Evolutionary conservation across 1,140 invertebrate species (phyloP).

Genomic region (Bombyx mandarina): DNA sequence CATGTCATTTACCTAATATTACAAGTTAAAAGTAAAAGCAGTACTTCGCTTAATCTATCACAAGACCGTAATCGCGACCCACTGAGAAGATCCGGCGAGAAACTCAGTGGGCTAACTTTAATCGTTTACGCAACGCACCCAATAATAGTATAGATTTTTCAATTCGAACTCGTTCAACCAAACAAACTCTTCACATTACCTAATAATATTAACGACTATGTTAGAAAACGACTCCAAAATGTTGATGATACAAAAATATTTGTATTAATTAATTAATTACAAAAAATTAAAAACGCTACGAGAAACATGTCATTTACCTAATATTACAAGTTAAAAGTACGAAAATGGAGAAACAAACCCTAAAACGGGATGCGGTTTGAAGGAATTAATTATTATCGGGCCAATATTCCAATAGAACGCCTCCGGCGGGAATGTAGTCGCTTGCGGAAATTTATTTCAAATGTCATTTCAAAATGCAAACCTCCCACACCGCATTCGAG

Average conservation of each 20-base stretch:
- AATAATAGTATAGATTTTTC: no score
- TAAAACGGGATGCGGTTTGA: conserved; percentile 39
- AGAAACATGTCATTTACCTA: neutral
- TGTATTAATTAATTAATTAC: neutral
- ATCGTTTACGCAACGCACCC: no score
- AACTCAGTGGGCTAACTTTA: no score
- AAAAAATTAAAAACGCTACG: neutral
- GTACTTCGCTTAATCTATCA: no score
- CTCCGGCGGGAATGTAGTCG: conserved; percentile 28
- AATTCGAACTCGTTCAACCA: no score
- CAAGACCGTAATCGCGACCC: no score
- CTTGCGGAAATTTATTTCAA: conserved; percentile 59
- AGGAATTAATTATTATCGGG: conserved; percentile 56
- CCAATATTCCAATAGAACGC: conserved; percentile 61
- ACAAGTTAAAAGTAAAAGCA: neutral
- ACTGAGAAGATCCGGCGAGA: no score
- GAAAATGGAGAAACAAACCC: conserved; percentile 2
- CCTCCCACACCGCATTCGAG: conserved; percentile 14
- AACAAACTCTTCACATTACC: no score
- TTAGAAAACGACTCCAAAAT: no score
- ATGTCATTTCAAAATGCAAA: conserved; percentile 53
- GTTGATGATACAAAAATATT: no score
- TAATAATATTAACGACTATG: no score
- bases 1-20: neutral
- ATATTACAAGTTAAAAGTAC: neutral